Evolutionary conservation across 2,113 vertebrate species (phyloP).

Genomic region (Mesembrinibis cayennensis): DNA sequence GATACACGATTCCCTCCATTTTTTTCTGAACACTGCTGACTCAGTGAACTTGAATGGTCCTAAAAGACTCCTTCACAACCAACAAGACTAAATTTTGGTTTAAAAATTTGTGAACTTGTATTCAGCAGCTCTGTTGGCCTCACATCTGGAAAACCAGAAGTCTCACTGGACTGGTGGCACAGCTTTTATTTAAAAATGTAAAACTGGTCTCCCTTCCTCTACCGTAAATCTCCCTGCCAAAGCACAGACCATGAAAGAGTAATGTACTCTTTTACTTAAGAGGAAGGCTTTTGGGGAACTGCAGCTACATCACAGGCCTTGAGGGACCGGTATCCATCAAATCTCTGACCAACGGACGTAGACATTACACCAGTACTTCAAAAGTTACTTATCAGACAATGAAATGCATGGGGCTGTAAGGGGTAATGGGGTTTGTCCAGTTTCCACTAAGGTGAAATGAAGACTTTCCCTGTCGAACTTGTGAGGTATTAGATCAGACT

Average conservation of each 20-base stretch:
- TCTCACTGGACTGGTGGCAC: neutral
- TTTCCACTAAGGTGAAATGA: neutral
- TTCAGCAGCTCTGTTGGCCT: neutral
- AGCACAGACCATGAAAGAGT: neutral
- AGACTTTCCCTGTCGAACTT: neutral
- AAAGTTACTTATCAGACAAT: neutral
- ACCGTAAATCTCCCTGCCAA: neutral
- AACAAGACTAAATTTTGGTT: neutral
- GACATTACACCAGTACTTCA: neutral
- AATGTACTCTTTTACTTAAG: neutral
- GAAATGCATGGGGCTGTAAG: neutral
- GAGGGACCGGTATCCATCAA: neutral
- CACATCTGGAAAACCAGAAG: neutral
- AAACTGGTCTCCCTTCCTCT: neutral
- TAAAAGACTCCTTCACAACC: neutral
- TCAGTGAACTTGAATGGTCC: neutral
- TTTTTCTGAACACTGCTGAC: neutral
- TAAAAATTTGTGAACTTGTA: neutral
- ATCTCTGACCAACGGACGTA: rapidly evolving
- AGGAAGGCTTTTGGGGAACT: neutral
- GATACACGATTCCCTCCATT: neutral
- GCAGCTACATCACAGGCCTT: neutral
- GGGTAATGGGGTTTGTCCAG: neutral
- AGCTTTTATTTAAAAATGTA: neutral
- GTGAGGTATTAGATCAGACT: neutral